Percentiles rank a stretch among this genome's conserved stretches.
Conservation (phyloP, 2,888 invertebrate genomes). For the Poecilus cupreus region DNA sequence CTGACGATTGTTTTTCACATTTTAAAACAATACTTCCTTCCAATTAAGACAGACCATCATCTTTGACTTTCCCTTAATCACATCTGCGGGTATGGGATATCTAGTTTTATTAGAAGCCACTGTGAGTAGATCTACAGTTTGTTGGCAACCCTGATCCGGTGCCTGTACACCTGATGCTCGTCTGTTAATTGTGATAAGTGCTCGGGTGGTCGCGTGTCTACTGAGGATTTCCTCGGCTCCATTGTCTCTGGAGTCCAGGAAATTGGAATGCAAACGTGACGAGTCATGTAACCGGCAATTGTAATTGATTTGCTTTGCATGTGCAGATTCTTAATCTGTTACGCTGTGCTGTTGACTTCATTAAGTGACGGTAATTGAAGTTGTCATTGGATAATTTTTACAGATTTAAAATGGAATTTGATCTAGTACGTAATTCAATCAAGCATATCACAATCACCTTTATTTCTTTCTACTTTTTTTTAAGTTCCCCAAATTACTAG, state of each 20-base stretch:
- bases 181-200: slow-evolving; percentile 50
- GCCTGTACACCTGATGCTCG: slow-evolving; percentile 51
- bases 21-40: too few species aligned
- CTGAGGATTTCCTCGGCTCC: background rate
- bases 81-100: background rate
- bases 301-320: slow-evolving; percentile 1
- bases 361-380: background rate
- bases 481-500: too few species aligned
- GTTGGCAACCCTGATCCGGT: background rate
- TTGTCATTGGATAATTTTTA: background rate
- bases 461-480: too few species aligned
- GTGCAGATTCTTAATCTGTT: background rate
- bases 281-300: background rate
- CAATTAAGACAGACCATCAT: too few species aligned
- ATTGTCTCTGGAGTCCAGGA: slow-evolving; percentile 9
- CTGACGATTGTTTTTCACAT: too few species aligned
- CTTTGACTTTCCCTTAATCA: background rate
- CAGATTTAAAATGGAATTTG: too few species aligned
- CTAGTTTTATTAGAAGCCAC: too few species aligned
- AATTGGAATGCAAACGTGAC: slow-evolving; percentile 29
- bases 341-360: background rate
- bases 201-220: slow-evolving; percentile 9
- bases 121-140: too few species aligned
- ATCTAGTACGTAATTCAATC: too few species aligned
- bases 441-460: too few species aligned